These are phyloP conservation scores for Anthopleura xanthogrammica DNA, from an alignment of 92 coral and sea anemone genomes.

Conservation along the genomic window DNA sequence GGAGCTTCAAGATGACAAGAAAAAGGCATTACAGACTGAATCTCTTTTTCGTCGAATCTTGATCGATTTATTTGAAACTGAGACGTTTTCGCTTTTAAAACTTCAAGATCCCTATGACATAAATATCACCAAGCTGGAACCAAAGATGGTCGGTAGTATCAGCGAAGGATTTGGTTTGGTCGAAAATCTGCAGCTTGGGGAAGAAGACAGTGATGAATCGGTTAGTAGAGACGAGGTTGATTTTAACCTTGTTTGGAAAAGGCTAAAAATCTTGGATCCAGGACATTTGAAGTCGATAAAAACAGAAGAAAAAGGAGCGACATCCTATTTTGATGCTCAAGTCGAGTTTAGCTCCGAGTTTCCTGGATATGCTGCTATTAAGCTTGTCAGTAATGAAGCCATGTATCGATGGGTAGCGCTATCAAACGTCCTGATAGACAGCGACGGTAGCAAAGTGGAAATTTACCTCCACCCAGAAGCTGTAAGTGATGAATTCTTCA, in stretches of 20 bases:
- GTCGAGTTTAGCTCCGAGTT: constrained; percentile 34
- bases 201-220: constrained; percentile 13
- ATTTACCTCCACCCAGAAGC: constrained; percentile 33
- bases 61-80: constrained; percentile 36
- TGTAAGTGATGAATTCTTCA: constrained; percentile 35
- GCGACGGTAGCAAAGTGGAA: constrained; percentile 36
- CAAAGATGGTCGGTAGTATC: constrained; percentile 32
- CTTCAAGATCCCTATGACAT: constrained; percentile 41
- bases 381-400: constrained; percentile 30
- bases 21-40: constrained; percentile 24
- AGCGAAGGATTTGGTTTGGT: constrained; percentile 46
- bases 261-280: constrained; percentile 11
- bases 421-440: constrained; percentile 20
- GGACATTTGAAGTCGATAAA: neutral
- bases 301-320: neutral
- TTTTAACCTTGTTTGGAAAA: constrained; percentile 40
- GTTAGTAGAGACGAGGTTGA: constrained; percentile 34
- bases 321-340: constrained; percentile 12
- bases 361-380: constrained; percentile 41
- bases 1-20: constrained; percentile 25
- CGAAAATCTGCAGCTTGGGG: constrained; percentile 22
- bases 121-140: constrained; percentile 23
- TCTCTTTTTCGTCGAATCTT: constrained; percentile 24
- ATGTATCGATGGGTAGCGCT: constrained; percentile 32
- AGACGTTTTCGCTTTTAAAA: constrained; percentile 29